Base-by-base conservation (phyloP, 2,113 vertebrate species). In the Bostrychus sinensis region DNA sequence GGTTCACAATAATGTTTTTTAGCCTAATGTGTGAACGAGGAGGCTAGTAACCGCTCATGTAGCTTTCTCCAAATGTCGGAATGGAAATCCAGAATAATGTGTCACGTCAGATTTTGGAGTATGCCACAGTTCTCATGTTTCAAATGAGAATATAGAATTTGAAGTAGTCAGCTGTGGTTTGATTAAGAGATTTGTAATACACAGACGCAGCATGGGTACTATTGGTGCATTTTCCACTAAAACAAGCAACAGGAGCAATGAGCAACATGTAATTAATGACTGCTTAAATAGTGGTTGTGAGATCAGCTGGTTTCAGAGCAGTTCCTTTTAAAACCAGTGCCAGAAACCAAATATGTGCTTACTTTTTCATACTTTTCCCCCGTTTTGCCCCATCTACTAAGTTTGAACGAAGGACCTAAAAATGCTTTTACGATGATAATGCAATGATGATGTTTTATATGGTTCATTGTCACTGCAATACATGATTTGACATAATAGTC, bases 1-100 rank as follows among this genome's bases (percentile, higher is more conserved):
- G 71, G 62, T 70, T 16, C 7, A 16, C 36, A 59, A 23, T 20
- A 25, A 37, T 68, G 19, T 73, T 72, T 78, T 54, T 66, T 42
- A 64, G 43, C 23, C 25, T 77, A 63, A 84, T 70, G 71, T 80
- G 76, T 67, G 65, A 83, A 81, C 26, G 50, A 70, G 39, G 4
- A 66, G 22, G 25, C 20, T 37, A 72, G 22, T 37, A 37, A 72
- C 43, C 51, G 38, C 42, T 39, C 17, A 17, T 56, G 37, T 14
- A 43, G 39, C 41, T 43, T 11, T 19, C 26, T 62, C 45, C 55
- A 56, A 56, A 73, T 50, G 62, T 64, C 36, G 28, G 42, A 55
- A 70, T 68, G 72, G 42, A 73, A 78, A 73, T 23, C 48, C 46
- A 43, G 39, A 58, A 58, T n/a, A 37, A 34, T 63, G 41, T 54